phyloP scores from a whole-genome alignment of 2,888 invertebrate genomes.

The Acanthococcus lagerstroemiae region DNA sequence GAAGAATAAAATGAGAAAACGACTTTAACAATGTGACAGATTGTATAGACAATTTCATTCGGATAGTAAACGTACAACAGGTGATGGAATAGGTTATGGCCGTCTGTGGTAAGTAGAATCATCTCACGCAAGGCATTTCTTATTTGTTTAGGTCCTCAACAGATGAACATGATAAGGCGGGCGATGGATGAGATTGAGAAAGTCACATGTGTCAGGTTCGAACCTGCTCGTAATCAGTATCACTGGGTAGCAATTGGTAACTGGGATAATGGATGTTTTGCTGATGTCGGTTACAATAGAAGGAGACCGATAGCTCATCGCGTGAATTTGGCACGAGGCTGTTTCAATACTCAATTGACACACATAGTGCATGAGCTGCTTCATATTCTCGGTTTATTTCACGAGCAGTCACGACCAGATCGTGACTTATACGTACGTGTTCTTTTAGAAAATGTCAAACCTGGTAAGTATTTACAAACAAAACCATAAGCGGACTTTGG shows the following conservation, averaged over 20 bases:
- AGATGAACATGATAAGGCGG: too few species aligned
- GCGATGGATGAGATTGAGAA: slow-evolving; percentile 37
- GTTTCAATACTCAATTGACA: slow-evolving; percentile 36
- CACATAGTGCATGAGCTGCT: slow-evolving; percentile 39
- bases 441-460: slow-evolving; percentile 38
- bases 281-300: slow-evolving; percentile 37
- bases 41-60: too few species aligned
- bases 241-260: slow-evolving; percentile 29
- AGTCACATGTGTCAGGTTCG: slow-evolving; percentile 37
- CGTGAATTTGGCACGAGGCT: slow-evolving; percentile 37
- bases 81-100: too few species aligned
- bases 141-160: too few species aligned
- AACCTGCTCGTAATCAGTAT: slow-evolving; percentile 28
- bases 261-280: slow-evolving; percentile 36
- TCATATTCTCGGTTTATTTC: slow-evolving; percentile 38
- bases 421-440: slow-evolving; percentile 38
- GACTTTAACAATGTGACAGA: too few species aligned
- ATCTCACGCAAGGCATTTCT: too few species aligned
- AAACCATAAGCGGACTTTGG: too few species aligned
- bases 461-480: too few species aligned
- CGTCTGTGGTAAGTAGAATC: too few species aligned
- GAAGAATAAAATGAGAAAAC: too few species aligned
- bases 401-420: slow-evolving; percentile 39
- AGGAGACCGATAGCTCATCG: slow-evolving; percentile 33
- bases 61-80: too few species aligned